Evolutionary conservation across 2,113 vertebrate genomes (phyloP).

Genomic region (Limnothrissa miodon): DNA sequence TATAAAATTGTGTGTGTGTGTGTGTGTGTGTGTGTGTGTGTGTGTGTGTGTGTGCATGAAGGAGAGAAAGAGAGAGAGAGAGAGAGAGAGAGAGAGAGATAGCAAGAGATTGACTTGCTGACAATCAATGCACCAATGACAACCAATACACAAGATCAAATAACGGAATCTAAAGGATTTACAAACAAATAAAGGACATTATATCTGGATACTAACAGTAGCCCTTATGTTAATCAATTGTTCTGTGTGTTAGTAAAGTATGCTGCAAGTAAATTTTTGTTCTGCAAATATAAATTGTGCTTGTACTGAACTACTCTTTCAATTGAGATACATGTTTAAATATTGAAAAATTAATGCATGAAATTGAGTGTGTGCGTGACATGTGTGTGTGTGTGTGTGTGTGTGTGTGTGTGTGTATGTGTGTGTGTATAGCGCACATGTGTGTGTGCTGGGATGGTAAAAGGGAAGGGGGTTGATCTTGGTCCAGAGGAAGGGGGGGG

Average conservation of each 20-base stretch:
- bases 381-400: not conserved
- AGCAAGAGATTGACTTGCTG: too few species aligned
- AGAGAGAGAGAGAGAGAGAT: too few species aligned
- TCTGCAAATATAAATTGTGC: too few species aligned
- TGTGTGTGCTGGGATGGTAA: slow-evolving; percentile 28
- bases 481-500: not conserved
- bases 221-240: not conserved
- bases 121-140: too few species aligned
- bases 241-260: not conserved
- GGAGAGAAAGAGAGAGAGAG: too few species aligned
- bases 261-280: not conserved
- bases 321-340: too few species aligned
- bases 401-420: not conserved
- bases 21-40: not conserved
- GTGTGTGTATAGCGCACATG: not conserved
- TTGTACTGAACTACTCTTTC: too few species aligned
- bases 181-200: not conserved
- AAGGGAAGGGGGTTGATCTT: slow-evolving; percentile 40
- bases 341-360: not conserved
- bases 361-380: too few species aligned
- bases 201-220: not conserved
- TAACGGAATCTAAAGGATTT: too few species aligned
- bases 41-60: not conserved
- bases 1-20: not conserved
- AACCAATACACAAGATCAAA: too few species aligned